Evolutionary conservation across 2,888 invertebrate species (phyloP), one percentile per base, ranked within the genome.

Genomic region (Lithophane leautieri): DNA sequence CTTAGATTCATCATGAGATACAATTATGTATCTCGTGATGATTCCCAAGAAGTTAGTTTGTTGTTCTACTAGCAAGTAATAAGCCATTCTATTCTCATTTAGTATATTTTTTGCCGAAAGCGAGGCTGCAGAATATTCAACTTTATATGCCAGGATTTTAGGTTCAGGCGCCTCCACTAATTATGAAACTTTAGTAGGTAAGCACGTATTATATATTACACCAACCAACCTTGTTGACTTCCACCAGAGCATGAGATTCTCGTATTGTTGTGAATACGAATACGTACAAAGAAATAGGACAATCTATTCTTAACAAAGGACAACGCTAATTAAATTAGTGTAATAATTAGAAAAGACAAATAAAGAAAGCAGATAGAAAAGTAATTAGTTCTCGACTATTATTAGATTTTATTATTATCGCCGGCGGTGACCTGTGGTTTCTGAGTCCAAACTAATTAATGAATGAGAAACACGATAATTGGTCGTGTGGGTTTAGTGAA

Each of bases 381-480:
- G 56, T 77, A 86, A 82, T 83, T 77, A 86, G 60, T 74, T 77
- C 61, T 34, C 25, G 67, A 63, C 25, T 61, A 54, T 70, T 83
- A 78, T 83, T 76, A 54, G 70, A 73, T 83, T 77, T 70, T 77
- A 74, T 76, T 74, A 68, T 72, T 65, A 67, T 56, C 28, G 58
- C 44, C 54, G 28, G 40, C 34, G 61, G 40, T 25, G 60, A 60
- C 65, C 66, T 73, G 76, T 28, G 77, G 70, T 62, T 25, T 52
- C 22, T 61, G 58, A 40, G 54, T 66, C 67, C 52, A 28, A 50
- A 62, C 40, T 81, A 85, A 84, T 81, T 68, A 81, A 81, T 76
- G 52, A 73, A 72, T 67, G 56, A 58, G 72, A 54, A 77, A 67
- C 65, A 67, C 56, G 40, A 75, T 85, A 72, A 70, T 74, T 85